phyloP scores from a whole-genome alignment of 2,888 invertebrate genomes.

The Polymixis flavicincta region DNA sequence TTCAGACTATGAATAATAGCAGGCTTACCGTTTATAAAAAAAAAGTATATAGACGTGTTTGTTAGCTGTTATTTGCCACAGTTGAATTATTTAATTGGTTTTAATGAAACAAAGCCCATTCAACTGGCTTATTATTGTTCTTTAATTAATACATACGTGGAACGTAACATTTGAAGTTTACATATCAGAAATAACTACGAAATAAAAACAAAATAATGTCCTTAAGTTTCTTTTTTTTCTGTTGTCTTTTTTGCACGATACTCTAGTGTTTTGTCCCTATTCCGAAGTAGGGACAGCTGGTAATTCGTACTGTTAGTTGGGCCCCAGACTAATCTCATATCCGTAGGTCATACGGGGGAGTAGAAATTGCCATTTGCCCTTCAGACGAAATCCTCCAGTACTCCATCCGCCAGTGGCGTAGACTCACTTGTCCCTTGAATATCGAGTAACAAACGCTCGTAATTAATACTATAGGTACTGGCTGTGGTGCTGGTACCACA shows the following conservation, averaged over 20 bases:
- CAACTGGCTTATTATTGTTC: constrained; percentile 54
- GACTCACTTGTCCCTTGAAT: constrained; percentile 66
- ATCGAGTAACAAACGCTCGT: constrained; percentile 71
- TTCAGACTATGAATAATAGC: constrained; percentile 21
- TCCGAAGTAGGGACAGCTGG: too few relatives aligned
- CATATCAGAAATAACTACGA: neutral
- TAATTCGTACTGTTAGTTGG: too few relatives aligned
- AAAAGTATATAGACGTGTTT: constrained; percentile 10
- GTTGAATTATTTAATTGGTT: constrained; percentile 35
- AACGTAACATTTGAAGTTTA: constrained; percentile 8
- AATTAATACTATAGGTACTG: constrained; percentile 66
- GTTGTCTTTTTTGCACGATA: constrained; percentile 3
- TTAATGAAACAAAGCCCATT: constrained; percentile 58
- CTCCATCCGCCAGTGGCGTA: constrained; percentile 24
- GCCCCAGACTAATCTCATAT: too few relatives aligned
- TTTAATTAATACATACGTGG: constrained; percentile 26
- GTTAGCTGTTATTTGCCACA: constrained; percentile 4
- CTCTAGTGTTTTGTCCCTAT: constrained; percentile 3
- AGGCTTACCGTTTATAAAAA: constrained; percentile 9
- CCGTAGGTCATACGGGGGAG: too few relatives aligned
- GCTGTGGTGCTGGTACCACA: constrained; percentile 48
- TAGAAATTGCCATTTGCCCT: too few relatives aligned
- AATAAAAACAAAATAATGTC: neutral
- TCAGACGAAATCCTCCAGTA: too few relatives aligned
- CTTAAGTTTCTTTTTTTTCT: neutral